Evolutionary conservation across 2,888 invertebrate genomes (phyloP).

Genomic region (Drosophila neotestacea): DNA sequence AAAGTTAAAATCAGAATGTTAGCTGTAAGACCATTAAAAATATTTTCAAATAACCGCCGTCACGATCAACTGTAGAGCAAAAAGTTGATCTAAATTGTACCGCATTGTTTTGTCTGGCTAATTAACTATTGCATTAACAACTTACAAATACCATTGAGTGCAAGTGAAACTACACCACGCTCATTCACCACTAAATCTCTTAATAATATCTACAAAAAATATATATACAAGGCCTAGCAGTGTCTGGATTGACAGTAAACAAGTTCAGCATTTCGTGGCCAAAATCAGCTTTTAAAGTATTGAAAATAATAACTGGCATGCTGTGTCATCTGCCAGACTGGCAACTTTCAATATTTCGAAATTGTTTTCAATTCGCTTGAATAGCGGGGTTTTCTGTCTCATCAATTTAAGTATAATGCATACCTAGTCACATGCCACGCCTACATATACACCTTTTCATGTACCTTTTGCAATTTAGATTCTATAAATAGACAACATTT

Average conservation of each 20-base stretch:
- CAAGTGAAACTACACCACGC: slow-evolving; percentile 8
- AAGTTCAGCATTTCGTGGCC: slow-evolving; percentile 7
- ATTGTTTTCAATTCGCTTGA: slow-evolving; percentile 18
- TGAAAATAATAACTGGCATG: slow-evolving; percentile 19
- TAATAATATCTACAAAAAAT: slow-evolving; percentile 4
- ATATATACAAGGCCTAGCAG: slow-evolving; percentile 1
- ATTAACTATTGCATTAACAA: slow-evolving; percentile 22
- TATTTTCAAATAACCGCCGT: slow-evolving; percentile 37
- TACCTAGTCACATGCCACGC: slow-evolving; percentile 50
- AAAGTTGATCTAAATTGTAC: slow-evolving; percentile 35
- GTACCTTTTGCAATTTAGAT: slow-evolving; percentile 78
- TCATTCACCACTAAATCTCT: slow-evolving; percentile 20
- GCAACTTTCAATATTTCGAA: slow-evolving; percentile 12
- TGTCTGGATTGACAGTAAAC: not conserved
- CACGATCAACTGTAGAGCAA: slow-evolving; percentile 31
- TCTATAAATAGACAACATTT: slow-evolving; percentile 56
- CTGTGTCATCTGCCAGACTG: slow-evolving; percentile 11
- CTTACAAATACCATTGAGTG: slow-evolving; percentile 23
- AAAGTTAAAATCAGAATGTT: slow-evolving; percentile 44
- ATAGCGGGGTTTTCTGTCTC: slow-evolving; percentile 22
- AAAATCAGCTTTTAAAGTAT: slow-evolving; percentile 32
- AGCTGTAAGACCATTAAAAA: slow-evolving; percentile 64
- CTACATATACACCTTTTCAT: slow-evolving; percentile 73
- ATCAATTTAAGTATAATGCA: slow-evolving; percentile 34
- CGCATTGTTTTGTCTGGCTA: slow-evolving; percentile 37